Evolutionary conservation across 2,113 vertebrate species (phyloP).

Genomic region (Euleptes europaea): DNA sequence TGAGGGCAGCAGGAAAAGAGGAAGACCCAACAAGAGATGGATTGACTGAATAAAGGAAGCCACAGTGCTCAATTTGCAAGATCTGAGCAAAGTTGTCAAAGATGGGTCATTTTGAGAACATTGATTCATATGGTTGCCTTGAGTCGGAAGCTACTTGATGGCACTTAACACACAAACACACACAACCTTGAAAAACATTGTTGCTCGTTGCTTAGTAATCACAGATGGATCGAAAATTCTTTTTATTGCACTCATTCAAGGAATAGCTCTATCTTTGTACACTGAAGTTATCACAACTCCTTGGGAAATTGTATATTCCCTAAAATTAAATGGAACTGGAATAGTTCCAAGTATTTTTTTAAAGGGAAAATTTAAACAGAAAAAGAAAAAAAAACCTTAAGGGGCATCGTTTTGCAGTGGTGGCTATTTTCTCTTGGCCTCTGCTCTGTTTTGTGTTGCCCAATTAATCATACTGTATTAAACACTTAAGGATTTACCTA

Average conservation of each 20-base stretch:
- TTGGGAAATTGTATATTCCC: background rate
- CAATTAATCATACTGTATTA: background rate
- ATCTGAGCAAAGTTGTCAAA: too few relatives aligned
- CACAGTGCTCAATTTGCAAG: too few relatives aligned
- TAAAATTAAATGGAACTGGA: background rate
- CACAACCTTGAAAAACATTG: slow-evolving; percentile 5
- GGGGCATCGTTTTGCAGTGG: background rate
- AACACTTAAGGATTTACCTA: slow-evolving; percentile 16
- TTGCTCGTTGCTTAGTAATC: background rate
- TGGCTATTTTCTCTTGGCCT: background rate
- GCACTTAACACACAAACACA: too few relatives aligned
- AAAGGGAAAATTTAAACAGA: background rate
- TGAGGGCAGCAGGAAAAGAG: too few relatives aligned
- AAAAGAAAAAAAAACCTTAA: background rate
- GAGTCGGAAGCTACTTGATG: too few relatives aligned
- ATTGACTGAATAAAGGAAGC: too few relatives aligned
- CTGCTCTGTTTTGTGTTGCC: background rate
- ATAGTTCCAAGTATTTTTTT: background rate
- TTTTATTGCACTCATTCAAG: background rate
- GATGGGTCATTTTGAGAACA: too few relatives aligned
- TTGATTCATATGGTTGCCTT: too few relatives aligned
- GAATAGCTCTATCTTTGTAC: background rate
- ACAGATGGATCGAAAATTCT: background rate
- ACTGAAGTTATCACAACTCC: background rate
- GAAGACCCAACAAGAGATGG: too few relatives aligned